Conservation (phyloP, 2,888 invertebrate genomes). For the Latrodectus elegans region DNA sequence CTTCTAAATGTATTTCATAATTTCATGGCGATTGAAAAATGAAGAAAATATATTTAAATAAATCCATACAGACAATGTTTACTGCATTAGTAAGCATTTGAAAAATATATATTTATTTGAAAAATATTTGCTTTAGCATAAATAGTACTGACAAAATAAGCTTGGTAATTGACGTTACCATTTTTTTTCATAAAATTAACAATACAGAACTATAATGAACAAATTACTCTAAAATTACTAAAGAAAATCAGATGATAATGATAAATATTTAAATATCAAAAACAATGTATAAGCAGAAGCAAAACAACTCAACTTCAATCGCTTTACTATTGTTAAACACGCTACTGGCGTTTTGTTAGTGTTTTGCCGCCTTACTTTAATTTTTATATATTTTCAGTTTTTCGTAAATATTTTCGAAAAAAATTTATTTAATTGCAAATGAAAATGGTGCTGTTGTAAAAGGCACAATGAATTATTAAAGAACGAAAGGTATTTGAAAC, state of each 20-base stretch:
- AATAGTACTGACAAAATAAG: too few species aligned
- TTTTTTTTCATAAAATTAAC: too few species aligned
- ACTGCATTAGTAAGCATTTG: too few species aligned
- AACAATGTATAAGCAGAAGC: background rate
- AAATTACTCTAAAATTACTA: too few species aligned
- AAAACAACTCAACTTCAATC: conserved; percentile 47
- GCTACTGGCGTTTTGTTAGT: conserved; percentile 60
- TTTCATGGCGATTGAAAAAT: too few species aligned
- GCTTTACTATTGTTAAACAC: conserved; percentile 41
- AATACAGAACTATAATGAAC: too few species aligned
- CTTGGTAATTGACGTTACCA: too few species aligned
- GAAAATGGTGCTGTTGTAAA: background rate
- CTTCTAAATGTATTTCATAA: too few species aligned
- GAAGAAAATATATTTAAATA: too few species aligned
- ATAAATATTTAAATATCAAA: background rate
- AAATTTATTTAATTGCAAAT: conserved; percentile 1
- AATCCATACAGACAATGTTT: too few species aligned
- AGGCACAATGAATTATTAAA: conserved; percentile 7
- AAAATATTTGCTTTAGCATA: too few species aligned
- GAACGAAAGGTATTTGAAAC: background rate
- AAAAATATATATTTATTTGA: too few species aligned
- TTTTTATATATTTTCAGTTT: conserved; percentile 44
- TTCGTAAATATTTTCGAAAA: conserved; percentile 17
- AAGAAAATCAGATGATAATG: conserved; percentile 79
- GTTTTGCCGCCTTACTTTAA: conserved; percentile 49